Percentiles rank a stretch among this genome's conserved stretches.
Evolutionary conservation across 2,797 vertebrate species (phyloP).

Genomic region (Percopsis omiscomaycus): DNA sequence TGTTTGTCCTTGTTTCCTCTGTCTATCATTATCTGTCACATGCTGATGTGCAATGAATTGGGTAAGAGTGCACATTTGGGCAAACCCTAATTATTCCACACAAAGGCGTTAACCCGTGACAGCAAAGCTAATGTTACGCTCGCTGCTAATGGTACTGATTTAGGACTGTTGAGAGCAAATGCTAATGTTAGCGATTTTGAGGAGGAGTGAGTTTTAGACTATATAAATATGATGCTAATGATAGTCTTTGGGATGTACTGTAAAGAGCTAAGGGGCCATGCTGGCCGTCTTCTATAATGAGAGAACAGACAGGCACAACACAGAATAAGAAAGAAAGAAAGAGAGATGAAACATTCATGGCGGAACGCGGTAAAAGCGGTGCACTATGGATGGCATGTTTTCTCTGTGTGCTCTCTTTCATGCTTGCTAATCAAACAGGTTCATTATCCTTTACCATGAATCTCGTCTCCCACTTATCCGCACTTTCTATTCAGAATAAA

Average conservation of each 20-base stretch:
- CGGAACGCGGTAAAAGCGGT: constrained; percentile 39
- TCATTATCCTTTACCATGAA: not conserved
- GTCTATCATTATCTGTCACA: constrained; percentile 27
- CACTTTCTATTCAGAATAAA: too few species aligned
- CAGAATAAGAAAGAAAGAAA: constrained; percentile 37
- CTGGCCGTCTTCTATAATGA: constrained; percentile 64
- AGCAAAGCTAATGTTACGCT: constrained; percentile 28
- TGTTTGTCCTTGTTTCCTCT: constrained; percentile 17
- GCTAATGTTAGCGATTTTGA: constrained; percentile 46
- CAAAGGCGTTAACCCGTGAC: constrained; percentile 26
- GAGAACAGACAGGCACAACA: constrained; percentile 39
- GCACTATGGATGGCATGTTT: constrained; percentile 42
- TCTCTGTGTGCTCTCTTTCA: constrained; percentile 33
- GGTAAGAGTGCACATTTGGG: constrained; percentile 27
- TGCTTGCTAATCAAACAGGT: constrained; percentile 4
- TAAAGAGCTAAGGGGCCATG: constrained; percentile 45
- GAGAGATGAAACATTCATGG: constrained; percentile 57
- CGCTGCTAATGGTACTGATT: constrained; percentile 50
- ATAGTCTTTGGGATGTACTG: constrained; percentile 57
- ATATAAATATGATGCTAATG: constrained; percentile 64
- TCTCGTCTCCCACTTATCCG: not conserved
- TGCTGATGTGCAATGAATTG: constrained; percentile 10
- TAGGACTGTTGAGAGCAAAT: constrained; percentile 34
- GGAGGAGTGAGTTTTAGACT: constrained; percentile 37
- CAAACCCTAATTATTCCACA: constrained; percentile 38